Conservation (phyloP, 2,113 vertebrate genomes). For the Oryzias javanicus region DNA sequence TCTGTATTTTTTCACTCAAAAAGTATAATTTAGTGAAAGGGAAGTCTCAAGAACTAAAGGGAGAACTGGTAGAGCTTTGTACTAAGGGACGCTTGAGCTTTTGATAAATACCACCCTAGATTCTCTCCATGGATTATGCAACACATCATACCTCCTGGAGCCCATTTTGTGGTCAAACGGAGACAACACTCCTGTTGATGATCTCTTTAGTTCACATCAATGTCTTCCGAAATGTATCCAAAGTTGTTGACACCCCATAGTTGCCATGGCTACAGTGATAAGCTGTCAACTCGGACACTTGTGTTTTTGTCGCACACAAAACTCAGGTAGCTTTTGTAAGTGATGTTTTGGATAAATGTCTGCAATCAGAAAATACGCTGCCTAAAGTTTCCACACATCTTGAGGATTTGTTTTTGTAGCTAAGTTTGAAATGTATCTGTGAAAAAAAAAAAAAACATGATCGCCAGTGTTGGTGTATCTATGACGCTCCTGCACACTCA, state of each 20-base stretch:
- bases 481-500: not conserved
- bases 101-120: slow-evolving; percentile 3
- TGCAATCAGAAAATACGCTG: not conserved
- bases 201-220: not conserved
- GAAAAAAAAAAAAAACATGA: too few species aligned
- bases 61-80: slow-evolving; percentile 33
- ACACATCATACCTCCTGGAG: slow-evolving; percentile 3
- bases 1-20: slow-evolving; percentile 10
- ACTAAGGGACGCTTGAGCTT: slow-evolving; percentile 17
- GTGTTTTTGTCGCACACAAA: not conserved
- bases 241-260: not conserved
- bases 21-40: slow-evolving; percentile 47
- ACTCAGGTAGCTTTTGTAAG: slow-evolving; percentile 3
- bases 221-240: not conserved
- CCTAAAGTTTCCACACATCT: not conserved
- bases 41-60: slow-evolving; percentile 54
- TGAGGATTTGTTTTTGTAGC: not conserved
- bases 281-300: not conserved
- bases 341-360: not conserved
- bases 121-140: slow-evolving; percentile 16
- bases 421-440: not conserved
- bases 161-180: slow-evolving; percentile 1
- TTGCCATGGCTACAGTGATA: not conserved
- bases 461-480: too few species aligned
- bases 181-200: not conserved